Conservation (phyloP, 1,140 invertebrate species). For the Orchestia grillus region DNA sequence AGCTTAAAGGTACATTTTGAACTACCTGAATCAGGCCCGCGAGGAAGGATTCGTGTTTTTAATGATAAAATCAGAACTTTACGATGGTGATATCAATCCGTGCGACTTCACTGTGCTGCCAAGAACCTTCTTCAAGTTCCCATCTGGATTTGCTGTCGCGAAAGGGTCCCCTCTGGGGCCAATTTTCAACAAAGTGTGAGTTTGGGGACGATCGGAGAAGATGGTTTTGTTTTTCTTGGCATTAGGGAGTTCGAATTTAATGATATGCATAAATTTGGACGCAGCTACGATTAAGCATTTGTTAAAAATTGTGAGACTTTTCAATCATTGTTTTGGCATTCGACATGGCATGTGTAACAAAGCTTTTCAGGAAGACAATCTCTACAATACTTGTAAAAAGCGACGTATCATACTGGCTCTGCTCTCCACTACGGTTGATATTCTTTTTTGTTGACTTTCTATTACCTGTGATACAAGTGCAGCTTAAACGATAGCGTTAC, state of each 20-base stretch:
- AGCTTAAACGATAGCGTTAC: no score
- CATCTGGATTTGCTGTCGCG: not conserved
- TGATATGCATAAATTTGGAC: no score
- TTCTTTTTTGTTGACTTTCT: no score
- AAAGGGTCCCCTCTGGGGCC: slow-evolving; percentile 29
- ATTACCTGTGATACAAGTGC: no score
- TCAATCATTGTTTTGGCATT: no score
- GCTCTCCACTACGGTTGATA: no score
- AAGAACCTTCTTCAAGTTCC: not conserved
- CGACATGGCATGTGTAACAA: no score
- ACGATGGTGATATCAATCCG: not conserved
- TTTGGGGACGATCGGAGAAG: not conserved
- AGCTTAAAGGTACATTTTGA: not conserved
- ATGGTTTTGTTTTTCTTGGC: not conserved
- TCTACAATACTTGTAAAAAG: no score
- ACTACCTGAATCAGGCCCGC: not conserved
- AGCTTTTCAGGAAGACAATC: no score
- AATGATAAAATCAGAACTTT: slow-evolving; percentile 6
- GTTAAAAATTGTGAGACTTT: no score
- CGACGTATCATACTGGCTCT: no score
- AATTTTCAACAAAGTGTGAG: slow-evolving; percentile 29
- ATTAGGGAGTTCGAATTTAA: not conserved
- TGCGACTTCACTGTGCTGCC: slow-evolving; percentile 18
- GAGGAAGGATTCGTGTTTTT: slow-evolving; percentile 22
- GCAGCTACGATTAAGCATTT: no score